These are phyloP conservation scores for Bellardia pandia DNA, from an alignment of 2,888 invertebrate genomes.

Conservation along the genomic window DNA sequence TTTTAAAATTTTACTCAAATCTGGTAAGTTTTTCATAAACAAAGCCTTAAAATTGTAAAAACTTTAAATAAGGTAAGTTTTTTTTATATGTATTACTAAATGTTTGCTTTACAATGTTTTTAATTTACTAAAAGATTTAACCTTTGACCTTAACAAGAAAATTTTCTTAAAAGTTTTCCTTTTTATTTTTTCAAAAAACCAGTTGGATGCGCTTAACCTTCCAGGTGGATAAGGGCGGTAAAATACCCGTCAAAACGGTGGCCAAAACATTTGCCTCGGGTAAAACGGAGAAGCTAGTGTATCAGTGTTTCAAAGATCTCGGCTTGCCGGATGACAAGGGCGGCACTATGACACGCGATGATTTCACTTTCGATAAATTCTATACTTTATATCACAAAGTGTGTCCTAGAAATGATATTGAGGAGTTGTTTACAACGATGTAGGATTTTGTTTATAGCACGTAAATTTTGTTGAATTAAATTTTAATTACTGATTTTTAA, in stretches of 20 bases:
- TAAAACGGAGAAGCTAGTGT: conserved; percentile 98
- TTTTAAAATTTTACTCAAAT: neutral
- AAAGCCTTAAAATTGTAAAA: neutral
- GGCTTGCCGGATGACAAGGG: conserved; percentile 97
- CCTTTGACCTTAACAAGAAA: neutral
- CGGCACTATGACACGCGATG: conserved; percentile 96
- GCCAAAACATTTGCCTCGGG: conserved; percentile 99
- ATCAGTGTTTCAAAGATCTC: conserved; percentile 97
- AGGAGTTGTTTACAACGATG: conserved; percentile 98
- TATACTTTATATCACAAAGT: conserved; percentile 99
- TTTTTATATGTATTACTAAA: neutral
- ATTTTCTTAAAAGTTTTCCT: neutral
- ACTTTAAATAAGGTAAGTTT: conserved; percentile 21
- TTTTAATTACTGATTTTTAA: no score
- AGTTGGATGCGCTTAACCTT: conserved; percentile 99
- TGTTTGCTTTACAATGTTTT: neutral
- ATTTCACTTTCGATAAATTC: conserved; percentile 99
- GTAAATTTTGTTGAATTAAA: no score
- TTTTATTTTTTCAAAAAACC: conserved; percentile 69
- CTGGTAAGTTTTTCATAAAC: neutral
- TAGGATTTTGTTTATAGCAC: conserved; percentile 85
- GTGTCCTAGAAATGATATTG: conserved; percentile 99
- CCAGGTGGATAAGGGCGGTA: conserved; percentile 95
- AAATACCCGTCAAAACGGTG: conserved; percentile 98
- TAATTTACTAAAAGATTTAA: neutral